A percentile compares a stretch with the other conserved stretches of the same genome.
Evolutionary conservation across 1,140 invertebrate species (phyloP).

Genomic region (Lasaia peninsularis): DNA sequence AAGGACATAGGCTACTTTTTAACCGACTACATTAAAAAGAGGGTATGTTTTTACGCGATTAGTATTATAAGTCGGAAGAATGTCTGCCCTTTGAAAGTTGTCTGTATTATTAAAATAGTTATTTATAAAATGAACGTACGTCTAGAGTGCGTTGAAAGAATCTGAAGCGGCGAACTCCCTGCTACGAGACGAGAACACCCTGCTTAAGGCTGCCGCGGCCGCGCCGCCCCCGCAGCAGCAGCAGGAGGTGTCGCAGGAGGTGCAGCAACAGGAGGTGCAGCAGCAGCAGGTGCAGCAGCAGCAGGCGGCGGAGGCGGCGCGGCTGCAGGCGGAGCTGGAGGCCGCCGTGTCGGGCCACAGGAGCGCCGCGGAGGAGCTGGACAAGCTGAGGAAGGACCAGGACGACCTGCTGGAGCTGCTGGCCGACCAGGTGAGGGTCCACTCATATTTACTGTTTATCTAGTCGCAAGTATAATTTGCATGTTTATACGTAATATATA

Average conservation of each 20-base stretch:
- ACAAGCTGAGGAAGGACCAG: slow-evolving; percentile 90
- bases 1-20: too few species aligned
- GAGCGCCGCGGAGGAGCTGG: slow-evolving; percentile 74
- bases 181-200: slow-evolving; percentile 91
- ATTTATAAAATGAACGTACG: neutral
- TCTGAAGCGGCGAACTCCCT: slow-evolving; percentile 84
- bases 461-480: neutral
- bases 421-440: slow-evolving; percentile 80
- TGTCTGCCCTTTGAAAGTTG: too few species aligned
- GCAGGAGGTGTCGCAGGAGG: slow-evolving; percentile 24
- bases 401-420: slow-evolving; percentile 92
- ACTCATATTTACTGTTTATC: neutral
- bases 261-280: slow-evolving; percentile 35
- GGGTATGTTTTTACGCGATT: too few species aligned
- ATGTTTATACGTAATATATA: neutral
- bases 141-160: slow-evolving; percentile 83
- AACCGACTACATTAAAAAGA: too few species aligned
- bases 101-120: too few species aligned
- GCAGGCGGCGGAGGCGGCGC: slow-evolving; percentile 28
- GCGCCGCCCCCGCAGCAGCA: neutral
- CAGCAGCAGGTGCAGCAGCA: slow-evolving; percentile 12
- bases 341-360: slow-evolving; percentile 28
- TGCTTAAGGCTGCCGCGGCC: slow-evolving; percentile 84
- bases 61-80: too few species aligned
- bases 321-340: slow-evolving; percentile 30